Evolutionary conservation across 2,113 vertebrate genomes (phyloP).

Genomic region (Nyctibius bracteatus): DNA sequence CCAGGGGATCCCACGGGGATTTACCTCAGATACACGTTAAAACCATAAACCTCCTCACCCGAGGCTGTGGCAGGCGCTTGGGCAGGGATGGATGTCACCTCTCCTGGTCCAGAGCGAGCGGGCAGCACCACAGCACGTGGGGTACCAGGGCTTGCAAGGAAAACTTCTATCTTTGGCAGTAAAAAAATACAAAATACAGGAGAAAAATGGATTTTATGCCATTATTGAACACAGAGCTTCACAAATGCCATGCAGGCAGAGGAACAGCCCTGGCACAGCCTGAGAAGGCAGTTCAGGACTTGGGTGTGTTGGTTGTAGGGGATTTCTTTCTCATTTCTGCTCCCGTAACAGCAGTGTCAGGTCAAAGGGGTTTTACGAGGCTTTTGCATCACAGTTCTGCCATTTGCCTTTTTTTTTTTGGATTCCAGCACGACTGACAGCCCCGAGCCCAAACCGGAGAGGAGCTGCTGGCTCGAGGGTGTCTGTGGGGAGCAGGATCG

Average conservation of each 20-base stretch:
- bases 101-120: accelerated
- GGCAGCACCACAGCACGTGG: accelerated
- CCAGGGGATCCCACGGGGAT: not conserved
- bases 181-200: accelerated
- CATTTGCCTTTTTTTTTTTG: not conserved
- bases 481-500: not conserved
- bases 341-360: not conserved
- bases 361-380: not conserved
- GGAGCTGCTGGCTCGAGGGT: accelerated
- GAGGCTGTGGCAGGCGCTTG: not conserved
- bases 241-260: accelerated
- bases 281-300: not conserved
- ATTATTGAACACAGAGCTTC: not conserved
- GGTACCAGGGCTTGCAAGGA: accelerated
- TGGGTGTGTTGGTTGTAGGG: accelerated
- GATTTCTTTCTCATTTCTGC: not conserved
- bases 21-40: not conserved
- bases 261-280: not conserved
- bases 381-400: not conserved
- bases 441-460: not conserved
- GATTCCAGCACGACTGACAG: accelerated
- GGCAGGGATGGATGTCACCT: not conserved
- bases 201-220: not conserved
- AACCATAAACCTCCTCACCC: not conserved
- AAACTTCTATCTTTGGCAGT: accelerated